These are phyloP conservation scores for Melanophora roralis DNA, from an alignment of 2,888 invertebrate species.

Conservation along the genomic window DNA sequence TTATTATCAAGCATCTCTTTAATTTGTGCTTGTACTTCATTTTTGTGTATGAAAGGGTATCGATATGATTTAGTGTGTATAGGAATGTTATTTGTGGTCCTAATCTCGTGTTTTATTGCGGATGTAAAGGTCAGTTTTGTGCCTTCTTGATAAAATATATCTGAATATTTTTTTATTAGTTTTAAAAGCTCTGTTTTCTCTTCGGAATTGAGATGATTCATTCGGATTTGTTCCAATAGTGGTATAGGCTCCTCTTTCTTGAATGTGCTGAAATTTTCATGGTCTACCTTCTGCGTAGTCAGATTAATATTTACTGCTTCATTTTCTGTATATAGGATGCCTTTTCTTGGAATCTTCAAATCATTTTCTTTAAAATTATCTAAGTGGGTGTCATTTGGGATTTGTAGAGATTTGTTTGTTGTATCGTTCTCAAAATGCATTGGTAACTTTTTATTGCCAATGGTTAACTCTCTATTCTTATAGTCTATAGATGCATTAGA, in stretches of 20 bases:
- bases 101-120: slow-evolving; percentile 1
- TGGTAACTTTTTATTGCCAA: neutral
- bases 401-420: neutral
- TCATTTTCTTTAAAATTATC: neutral
- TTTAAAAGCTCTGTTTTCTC: neutral
- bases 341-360: neutral
- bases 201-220: neutral
- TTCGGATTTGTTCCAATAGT: neutral
- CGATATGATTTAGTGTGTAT: neutral
- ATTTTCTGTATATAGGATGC: neutral
- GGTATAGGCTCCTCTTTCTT: neutral
- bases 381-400: neutral
- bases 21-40: neutral
- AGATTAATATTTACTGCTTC: neutral
- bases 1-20: neutral
- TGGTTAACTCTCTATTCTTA: too few species aligned
- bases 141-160: neutral
- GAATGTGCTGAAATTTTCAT: neutral
- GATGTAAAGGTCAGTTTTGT: neutral
- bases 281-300: too few species aligned
- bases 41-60: neutral
- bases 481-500: too few species aligned
- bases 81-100: neutral
- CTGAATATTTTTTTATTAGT: neutral
- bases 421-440: neutral